These are phyloP conservation scores for Ecliptopera silaceata DNA, from an alignment of 2,888 invertebrate genomes.

Conservation along the genomic window DNA sequence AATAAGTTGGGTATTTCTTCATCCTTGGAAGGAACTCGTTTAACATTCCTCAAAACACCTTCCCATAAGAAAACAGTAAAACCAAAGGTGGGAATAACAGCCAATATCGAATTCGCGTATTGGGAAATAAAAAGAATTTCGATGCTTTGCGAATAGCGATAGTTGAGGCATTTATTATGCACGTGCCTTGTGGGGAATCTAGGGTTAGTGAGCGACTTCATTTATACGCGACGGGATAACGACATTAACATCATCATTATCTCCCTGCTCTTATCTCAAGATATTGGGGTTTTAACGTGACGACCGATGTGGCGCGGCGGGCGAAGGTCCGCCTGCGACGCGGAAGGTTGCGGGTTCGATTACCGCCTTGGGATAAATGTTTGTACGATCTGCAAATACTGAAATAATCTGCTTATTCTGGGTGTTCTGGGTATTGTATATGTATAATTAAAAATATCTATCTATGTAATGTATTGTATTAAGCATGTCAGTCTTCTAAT, in stretches of 20 bases:
- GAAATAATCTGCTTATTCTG: too few relatives aligned
- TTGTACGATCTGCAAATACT: too few relatives aligned
- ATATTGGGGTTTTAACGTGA: too few relatives aligned
- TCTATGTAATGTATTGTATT: too few relatives aligned
- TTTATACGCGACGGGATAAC: conserved; percentile 29
- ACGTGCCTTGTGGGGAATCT: conserved; percentile 64
- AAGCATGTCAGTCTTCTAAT: too few relatives aligned
- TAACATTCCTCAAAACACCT: neutral
- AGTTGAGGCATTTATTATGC: conserved; percentile 69
- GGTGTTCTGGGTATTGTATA: too few relatives aligned
- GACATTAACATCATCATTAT: neutral
- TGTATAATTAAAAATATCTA: too few relatives aligned
- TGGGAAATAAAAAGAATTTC: conserved; percentile 60
- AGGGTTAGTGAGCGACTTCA: conserved; percentile 32
- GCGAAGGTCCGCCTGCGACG: too few relatives aligned
- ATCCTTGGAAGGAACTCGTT: neutral
- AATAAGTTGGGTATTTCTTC: neutral
- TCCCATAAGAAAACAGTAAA: conserved; percentile 12
- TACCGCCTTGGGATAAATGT: too few relatives aligned
- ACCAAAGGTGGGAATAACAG: conserved; percentile 21
- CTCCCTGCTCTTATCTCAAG: neutral
- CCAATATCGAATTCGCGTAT: conserved; percentile 41
- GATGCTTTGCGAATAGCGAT: conserved; percentile 55
- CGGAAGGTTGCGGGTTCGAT: too few relatives aligned
- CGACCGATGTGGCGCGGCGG: too few relatives aligned